phyloP scores from a whole-genome alignment of 2,113 vertebrate genomes.

The Petrocephalus microphthalmus region DNA sequence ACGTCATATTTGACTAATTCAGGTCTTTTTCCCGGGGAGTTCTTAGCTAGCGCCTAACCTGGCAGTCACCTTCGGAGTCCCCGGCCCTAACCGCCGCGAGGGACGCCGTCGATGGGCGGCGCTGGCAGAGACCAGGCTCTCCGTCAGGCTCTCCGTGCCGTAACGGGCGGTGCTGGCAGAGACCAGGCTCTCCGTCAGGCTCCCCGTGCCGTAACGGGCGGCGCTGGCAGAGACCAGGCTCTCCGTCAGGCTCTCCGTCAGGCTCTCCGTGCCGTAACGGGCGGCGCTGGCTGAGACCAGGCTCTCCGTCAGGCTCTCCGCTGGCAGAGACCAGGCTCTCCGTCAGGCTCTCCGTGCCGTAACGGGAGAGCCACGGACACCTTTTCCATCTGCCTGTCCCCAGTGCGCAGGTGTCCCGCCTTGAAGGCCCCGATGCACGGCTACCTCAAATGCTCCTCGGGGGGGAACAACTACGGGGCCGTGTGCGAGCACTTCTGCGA shows the following conservation, averaged over 20 bases:
- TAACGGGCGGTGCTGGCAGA: no score
- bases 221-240: no score
- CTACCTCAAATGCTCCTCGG: constrained; percentile 77
- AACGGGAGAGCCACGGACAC: background rate
- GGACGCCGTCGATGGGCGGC: background rate
- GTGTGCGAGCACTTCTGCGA: constrained; percentile 83
- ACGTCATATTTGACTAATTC: background rate
- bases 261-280: no score
- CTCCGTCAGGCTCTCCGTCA: no score
- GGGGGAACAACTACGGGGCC: constrained; percentile 80
- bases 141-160: no score
- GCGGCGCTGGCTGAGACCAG: background rate
- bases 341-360: no score
- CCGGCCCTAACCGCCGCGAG: background rate
- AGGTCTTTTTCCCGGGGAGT: background rate
- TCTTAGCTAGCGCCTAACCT: background rate
- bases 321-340: no score
- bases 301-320: background rate
- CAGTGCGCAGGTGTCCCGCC: constrained; percentile 77
- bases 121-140: no score
- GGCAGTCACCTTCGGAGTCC: no score
- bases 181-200: no score
- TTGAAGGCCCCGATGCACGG: constrained; percentile 75
- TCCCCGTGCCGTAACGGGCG: no score
- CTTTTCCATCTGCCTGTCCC: background rate